Conservation (phyloP, 1,140 invertebrate genomes). For the Pemphigus obesinymphae region DNA sequence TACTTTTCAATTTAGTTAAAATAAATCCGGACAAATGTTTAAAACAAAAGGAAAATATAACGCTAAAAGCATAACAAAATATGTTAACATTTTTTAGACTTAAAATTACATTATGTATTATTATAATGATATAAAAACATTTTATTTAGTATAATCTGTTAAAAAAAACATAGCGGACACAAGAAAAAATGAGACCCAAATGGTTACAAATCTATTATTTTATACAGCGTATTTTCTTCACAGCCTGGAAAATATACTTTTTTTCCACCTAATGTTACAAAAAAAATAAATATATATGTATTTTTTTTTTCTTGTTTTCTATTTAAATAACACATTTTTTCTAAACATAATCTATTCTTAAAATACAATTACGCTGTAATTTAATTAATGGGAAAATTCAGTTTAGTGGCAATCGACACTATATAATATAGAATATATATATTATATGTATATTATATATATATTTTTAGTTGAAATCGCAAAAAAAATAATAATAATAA, state of each 20-base stretch:
- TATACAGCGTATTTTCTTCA: constrained; percentile 35
- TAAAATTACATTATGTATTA: constrained; percentile 30
- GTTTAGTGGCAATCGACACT: constrained; percentile 8
- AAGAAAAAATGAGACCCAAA: constrained; percentile 41
- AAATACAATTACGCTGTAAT: constrained; percentile 25
- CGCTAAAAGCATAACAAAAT: constrained; percentile 9
- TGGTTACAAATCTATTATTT: constrained; percentile 37
- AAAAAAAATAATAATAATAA: constrained; percentile 13
- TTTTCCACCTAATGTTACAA: constrained; percentile 38
- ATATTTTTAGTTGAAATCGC: constrained; percentile 14
- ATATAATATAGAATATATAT: background rate
- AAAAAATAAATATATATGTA: constrained; percentile 17
- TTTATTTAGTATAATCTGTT: constrained; percentile 33
- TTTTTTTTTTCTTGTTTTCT: constrained; percentile 2
- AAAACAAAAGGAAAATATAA: constrained; percentile 4
- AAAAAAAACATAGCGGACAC: constrained; percentile 30
- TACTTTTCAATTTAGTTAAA: background rate
- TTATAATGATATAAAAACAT: constrained; percentile 37
- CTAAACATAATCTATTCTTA: constrained; percentile 37
- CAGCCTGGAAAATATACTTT: constrained; percentile 37
- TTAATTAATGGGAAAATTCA: constrained; percentile 11
- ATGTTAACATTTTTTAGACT: constrained; percentile 31
- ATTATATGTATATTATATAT: background rate
- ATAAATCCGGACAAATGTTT: constrained; percentile 1
- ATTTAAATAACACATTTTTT: constrained; percentile 28